Base-by-base conservation (phyloP, 1,140 invertebrate species). In the Diabrotica virgifera region DNA sequence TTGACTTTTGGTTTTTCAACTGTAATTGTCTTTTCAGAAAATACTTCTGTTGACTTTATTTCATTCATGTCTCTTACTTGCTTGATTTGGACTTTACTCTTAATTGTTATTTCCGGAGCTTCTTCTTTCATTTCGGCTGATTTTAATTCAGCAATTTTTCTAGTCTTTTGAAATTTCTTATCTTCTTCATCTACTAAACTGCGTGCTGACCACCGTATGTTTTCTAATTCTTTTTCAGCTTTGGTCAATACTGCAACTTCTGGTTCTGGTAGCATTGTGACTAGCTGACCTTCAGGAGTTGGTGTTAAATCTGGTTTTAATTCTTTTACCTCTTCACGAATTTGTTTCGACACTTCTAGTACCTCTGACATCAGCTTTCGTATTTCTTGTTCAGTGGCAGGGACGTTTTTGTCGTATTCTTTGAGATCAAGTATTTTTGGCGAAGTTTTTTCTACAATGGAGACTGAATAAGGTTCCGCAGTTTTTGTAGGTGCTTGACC, bases 251-350 rank as follows among this genome's bases (percentile, higher is more conserved):
- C 59, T 12, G 36, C 56, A 8, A 52, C n/a, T 13, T 65, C 64
- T 12, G 37, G 9, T 35, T 69, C 67, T 36, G 72, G 71, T 12
- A 78, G 36, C 36, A 78, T 71, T 50, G 70, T 71, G 10, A 76
- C 64, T 55, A 75, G 65, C 59, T 78, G 76, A 7, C 80, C 79
- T 65, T 82, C 81, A 7, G 82, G 82, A 2, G 82, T 83, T 24
- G 81, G 81, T 5, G 81, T 83, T 60, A 83, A 72, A 70, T 83
- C 82, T 37, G 82, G 82, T 75, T 82, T 80, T 10, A 84, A 66
- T 72, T 83, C 78, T 70, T 80, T 82, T 0, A 85, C 81, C 74
- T 84, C 82, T 56, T 78, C 71, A 66, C 82, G 80, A 53, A 84
- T 83, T 72, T 83, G 77, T 56, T 79, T 76, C 5, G 82, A 82